Conservation (phyloP, 1,140 invertebrate genomes). For the Drosophila sproati region DNA sequence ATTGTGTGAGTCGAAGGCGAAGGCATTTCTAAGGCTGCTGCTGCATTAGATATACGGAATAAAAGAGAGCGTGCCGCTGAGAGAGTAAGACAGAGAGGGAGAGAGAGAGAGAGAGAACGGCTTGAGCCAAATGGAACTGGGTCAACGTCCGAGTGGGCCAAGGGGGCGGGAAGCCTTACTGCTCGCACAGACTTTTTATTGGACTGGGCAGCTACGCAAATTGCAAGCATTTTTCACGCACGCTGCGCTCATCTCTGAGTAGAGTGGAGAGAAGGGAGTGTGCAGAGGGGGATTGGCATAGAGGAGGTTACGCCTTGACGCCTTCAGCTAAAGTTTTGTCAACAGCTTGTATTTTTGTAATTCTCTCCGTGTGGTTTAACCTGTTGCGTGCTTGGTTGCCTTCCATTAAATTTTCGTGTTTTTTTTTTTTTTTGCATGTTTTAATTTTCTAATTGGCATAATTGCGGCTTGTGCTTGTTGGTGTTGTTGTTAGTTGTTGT, state of each 20-base stretch:
- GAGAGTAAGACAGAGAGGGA: neutral
- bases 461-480: conserved; percentile 84
- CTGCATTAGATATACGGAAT: conserved; percentile 51
- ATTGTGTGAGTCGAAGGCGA: conserved; percentile 24
- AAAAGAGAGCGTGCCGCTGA: neutral
- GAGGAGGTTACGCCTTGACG: conserved; percentile 65
- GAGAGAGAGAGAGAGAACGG: conserved; percentile 5
- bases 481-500: conserved; percentile 17
- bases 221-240: conserved; percentile 71
- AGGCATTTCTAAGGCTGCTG: conserved; percentile 68
- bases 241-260: conserved; percentile 22
- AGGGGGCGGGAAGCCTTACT: conserved; percentile 56
- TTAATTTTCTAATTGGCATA: conserved; percentile 84
- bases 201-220: conserved; percentile 60
- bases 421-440: conserved; percentile 58
- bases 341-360: conserved; percentile 51
- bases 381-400: conserved; percentile 63
- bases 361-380: conserved; percentile 32
- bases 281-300: neutral
- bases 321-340: conserved; percentile 66
- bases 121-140: conserved; percentile 57
- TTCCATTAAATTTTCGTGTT: conserved; percentile 5
- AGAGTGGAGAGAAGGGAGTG: neutral
- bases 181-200: conserved; percentile 16
- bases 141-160: conserved; percentile 60